Evolutionary conservation across 2,797 vertebrate species (phyloP), one percentile per base, ranked within the genome.

Genomic region (Galagoides demidoff): DNA sequence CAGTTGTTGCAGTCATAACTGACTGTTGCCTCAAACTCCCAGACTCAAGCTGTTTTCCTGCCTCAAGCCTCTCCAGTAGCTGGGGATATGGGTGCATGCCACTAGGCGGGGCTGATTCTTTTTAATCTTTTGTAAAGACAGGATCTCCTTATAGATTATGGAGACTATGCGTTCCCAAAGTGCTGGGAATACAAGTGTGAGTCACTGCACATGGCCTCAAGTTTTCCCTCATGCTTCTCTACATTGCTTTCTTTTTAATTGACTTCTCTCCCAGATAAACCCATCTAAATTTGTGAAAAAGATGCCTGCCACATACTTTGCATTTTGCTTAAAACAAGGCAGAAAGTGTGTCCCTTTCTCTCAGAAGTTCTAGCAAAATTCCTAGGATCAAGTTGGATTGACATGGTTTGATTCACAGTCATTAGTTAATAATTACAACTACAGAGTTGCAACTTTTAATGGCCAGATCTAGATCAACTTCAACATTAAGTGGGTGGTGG

Each of bases 401-500:
- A 3, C 7, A 9, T 64, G 52, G 7, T 29, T 37, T 70, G 19
- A 16, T 13, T 43, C 55, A 55, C 3, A 73, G 22, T 57, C 12
- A 45, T 5, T 55, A 31, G 3, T 16, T 0, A 76, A 95, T 79
- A 71, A 37, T 17, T 95, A 4, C n/a, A 25, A 43, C 22, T 31
- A 8, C 25, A 5, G 13, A 71, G 39, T 83, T 84, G 17, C 8
- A n/a, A 85, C 34, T 71, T 2, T 64, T 85, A 57, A 39, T 85
- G 5, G 31, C 22, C 19, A 27, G 2, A 63, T 61, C 6, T 52
- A 22, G 20, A 78, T 77, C 31, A 66, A 25, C 23, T 86, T 66
- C 9, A 19, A 2, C 5, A n/a, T 31, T 34, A 63, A 57, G 7
- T 5, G 57, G 19, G 25, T 14, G 1, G 7, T 5, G 2, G 39